Conservation (phyloP, 2,888 invertebrate species). For the Leptopilina syphax region DNA sequence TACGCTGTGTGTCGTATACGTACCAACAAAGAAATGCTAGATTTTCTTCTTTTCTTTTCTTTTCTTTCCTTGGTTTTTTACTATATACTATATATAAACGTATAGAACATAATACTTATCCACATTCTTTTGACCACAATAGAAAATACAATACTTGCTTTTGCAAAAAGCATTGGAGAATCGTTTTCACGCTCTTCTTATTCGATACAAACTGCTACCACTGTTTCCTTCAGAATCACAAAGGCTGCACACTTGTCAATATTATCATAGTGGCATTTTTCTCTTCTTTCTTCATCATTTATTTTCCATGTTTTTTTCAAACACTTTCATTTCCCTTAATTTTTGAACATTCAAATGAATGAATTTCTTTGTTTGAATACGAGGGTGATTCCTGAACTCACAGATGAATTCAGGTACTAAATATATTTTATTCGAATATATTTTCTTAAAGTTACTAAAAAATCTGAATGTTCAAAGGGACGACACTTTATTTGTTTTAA, state of each 20-base stretch:
- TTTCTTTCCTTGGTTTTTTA: background rate
- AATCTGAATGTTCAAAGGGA: too few species aligned
- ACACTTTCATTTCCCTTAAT: too few species aligned
- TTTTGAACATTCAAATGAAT: too few species aligned
- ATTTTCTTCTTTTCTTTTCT: background rate
- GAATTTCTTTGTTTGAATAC: too few species aligned
- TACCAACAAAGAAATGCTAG: background rate
- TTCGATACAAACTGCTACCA: background rate
- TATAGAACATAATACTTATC: background rate
- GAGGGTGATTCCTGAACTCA: too few species aligned
- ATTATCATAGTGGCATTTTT: slow-evolving; percentile 7
- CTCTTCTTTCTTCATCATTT: background rate
- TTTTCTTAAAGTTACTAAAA: too few species aligned
- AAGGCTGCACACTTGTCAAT: slow-evolving; percentile 11
- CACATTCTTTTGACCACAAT: slow-evolving; percentile 7
- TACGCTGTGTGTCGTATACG: background rate
- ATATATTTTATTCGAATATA: too few species aligned
- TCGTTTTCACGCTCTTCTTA: slow-evolving; percentile 16
- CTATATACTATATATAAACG: background rate
- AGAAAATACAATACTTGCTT: background rate
- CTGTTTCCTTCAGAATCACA: slow-evolving; percentile 18
- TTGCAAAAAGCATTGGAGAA: slow-evolving; percentile 18
- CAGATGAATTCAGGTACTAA: too few species aligned
- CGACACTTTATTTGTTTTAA: too few species aligned
- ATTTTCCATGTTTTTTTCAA: background rate